These are phyloP conservation scores for honey bee (Apis mellifera) DNA, from an alignment of 1,140 invertebrate species.

Conservation along the genomic window DNA sequence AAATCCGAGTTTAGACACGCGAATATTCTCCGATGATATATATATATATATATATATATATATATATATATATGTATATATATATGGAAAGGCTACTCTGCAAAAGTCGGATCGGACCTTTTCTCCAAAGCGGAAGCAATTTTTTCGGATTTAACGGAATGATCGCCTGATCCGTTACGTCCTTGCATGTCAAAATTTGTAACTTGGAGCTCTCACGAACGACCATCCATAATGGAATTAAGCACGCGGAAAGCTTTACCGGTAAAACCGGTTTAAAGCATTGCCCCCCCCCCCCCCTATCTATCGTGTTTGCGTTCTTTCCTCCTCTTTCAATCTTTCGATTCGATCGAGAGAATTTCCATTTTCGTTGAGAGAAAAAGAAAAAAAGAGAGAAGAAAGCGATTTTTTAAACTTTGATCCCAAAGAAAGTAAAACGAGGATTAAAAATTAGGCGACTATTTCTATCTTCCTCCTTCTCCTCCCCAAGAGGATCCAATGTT, in stretches of 20 bases:
- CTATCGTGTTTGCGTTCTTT: too few species aligned
- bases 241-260: neutral
- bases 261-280: too few species aligned
- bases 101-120: too few species aligned
- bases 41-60: neutral
- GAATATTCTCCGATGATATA: neutral
- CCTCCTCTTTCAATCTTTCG: too few species aligned
- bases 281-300: too few species aligned
- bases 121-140: neutral
- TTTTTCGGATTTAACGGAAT: slow-evolving; percentile 12
- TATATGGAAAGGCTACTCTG: neutral
- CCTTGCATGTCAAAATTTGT: neutral
- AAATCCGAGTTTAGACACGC: slow-evolving; percentile 26
- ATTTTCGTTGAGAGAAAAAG: too few species aligned
- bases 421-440: neutral
- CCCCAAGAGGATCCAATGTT: neutral
- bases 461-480: neutral
- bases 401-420: neutral
- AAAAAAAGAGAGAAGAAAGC: too few species aligned
- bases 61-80: too few species aligned
- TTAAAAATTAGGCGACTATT: neutral
- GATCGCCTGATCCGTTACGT: neutral
- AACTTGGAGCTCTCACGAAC: neutral
- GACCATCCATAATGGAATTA: neutral
- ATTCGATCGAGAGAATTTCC: neutral